Base-by-base conservation (phyloP, 2,797 vertebrate species). In the Philypnodon macrostomus region DNA sequence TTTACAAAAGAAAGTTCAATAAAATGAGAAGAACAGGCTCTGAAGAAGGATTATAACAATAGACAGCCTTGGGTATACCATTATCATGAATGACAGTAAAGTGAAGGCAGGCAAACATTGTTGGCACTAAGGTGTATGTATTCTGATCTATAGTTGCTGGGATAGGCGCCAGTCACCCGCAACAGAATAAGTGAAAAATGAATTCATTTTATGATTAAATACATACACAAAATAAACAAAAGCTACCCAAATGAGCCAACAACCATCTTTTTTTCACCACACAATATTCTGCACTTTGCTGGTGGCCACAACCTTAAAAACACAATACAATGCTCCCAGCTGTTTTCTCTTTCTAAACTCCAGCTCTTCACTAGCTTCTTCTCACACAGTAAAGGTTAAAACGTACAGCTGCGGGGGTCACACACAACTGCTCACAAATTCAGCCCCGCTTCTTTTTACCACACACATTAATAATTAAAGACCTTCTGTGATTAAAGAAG, bases 381-480 rank as follows among this genome's bases (percentile, higher is more conserved):
- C 38, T 40, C 38, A 30, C 49, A 24, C 38, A 32, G 58, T 46
- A 76, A 70, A 81, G 84, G 82, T 86, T 81, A 74, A 86, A 75
- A 54, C 69, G 62, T 55, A 59, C 38, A 52, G 73, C 80, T 74
- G 72, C 63, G 63, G 79, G 81, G 79, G 77, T 85, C 78, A 75
- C 2, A 49, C 78, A 75, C 2, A 49, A 47, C 63, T 70, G 53
- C 56, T 72, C 52, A 68, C 48, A 57, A 45, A 76, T 72, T 79
- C 70, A 57, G 52, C 53, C 53, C 67, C 64, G 24, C 11, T 10
- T 66, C 69, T 69, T 77, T 79, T 75, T 59, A 74, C 61, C 65
- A 64, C 47, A 64, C 36, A 70, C 62, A 83, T 86, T 72, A 74
- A 86, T 87, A 80, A 85, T 88, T 86, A 66, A 85, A 81, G 57